These are phyloP conservation scores for Drosophila nikananu DNA, from an alignment of 1,140 invertebrate species.

Conservation along the genomic window DNA sequence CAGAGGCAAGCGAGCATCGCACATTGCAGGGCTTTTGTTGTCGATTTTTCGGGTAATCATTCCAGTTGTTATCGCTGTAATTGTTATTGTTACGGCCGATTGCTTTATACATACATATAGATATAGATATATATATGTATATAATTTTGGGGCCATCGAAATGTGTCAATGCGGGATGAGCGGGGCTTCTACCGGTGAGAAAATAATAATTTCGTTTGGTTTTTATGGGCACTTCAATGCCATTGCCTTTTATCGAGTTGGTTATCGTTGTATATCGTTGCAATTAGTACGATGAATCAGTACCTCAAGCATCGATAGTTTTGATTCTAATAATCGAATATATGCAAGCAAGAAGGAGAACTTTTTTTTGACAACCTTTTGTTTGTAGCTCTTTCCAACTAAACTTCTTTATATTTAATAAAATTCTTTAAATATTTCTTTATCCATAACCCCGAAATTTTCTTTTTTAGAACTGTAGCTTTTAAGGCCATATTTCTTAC, in stretches of 20 bases:
- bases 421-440: background rate
- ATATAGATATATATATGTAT: background rate
- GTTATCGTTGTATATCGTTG: background rate
- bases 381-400: background rate
- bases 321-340: no score
- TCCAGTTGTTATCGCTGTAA: slow-evolving; percentile 37
- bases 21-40: slow-evolving; percentile 35
- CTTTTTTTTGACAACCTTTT: no score
- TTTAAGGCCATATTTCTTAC: background rate
- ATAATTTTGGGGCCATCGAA: slow-evolving; percentile 47
- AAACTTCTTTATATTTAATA: background rate
- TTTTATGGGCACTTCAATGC: slow-evolving; percentile 23
- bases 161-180: slow-evolving; percentile 62
- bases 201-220: slow-evolving; percentile 22
- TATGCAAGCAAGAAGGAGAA: no score
- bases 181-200: slow-evolving; percentile 19
- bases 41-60: slow-evolving; percentile 45
- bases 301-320: background rate
- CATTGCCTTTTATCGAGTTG: background rate
- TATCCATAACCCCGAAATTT: background rate
- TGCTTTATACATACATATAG: background rate
- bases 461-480: background rate
- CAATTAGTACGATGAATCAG: background rate
- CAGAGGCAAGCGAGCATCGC: slow-evolving; percentile 22
- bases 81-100: slow-evolving; percentile 50